phyloP scores from a whole-genome alignment of 2,113 vertebrate species.

The Chlamydotis undulata region DNA sequence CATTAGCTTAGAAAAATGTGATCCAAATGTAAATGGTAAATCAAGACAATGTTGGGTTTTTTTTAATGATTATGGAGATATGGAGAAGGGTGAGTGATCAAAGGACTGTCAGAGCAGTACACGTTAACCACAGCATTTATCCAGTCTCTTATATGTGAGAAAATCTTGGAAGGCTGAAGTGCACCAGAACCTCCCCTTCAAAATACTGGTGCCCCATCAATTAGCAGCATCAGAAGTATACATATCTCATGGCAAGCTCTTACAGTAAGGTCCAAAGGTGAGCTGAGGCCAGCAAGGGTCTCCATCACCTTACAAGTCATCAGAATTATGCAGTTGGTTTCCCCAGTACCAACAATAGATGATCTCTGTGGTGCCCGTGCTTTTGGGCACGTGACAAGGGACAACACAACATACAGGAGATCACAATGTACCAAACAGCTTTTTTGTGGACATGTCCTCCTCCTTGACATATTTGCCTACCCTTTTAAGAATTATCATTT shows the following conservation, averaged over 20 bases:
- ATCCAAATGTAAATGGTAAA: neutral
- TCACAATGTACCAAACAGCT: neutral
- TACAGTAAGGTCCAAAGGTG: neutral
- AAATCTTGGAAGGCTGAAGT: neutral
- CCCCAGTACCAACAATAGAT: neutral
- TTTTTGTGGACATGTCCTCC: neutral
- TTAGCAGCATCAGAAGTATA: neutral
- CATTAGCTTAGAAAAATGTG: neutral
- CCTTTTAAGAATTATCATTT: neutral
- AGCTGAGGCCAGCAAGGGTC: neutral
- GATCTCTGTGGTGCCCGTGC: neutral
- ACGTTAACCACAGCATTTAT: neutral
- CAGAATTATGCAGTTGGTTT: neutral
- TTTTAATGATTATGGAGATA: neutral
- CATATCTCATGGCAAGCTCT: neutral
- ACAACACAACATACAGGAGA: neutral
- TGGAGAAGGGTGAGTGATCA: neutral
- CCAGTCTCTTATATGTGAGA: neutral
- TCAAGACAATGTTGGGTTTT: neutral
- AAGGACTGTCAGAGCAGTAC: neutral
- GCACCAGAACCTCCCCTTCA: neutral
- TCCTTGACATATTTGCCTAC: neutral
- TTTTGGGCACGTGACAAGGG: rapidly evolving
- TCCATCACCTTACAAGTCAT: neutral
- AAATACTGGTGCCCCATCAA: neutral